Conservation (phyloP, 2,113 vertebrate genomes). For the Balaeniceps rex region DNA sequence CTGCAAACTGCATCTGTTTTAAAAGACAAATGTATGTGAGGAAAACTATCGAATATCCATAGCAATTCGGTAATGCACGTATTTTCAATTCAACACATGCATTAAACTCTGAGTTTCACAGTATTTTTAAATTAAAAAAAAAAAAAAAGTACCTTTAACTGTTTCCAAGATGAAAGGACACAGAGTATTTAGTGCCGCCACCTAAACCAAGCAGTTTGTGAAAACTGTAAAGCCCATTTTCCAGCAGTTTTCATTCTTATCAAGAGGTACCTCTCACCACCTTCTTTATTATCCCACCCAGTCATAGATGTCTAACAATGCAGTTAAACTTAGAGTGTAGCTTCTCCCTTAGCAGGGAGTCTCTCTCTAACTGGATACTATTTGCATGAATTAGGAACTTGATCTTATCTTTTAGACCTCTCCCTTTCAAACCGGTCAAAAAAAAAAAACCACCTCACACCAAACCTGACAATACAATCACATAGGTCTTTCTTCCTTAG, state of each 20-base stretch:
- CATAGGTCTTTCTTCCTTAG: rapidly evolving
- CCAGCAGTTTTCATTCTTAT: neutral
- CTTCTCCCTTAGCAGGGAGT: neutral
- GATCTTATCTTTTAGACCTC: neutral
- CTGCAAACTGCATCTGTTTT: neutral
- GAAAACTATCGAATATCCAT: neutral
- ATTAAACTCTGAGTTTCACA: neutral
- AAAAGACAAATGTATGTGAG: neutral
- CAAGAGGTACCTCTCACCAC: neutral
- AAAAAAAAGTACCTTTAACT: neutral
- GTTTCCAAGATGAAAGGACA: neutral
- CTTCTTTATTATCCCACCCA: neutral
- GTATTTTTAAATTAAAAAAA: neutral
- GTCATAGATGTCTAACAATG: neutral
- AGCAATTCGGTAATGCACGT: neutral
- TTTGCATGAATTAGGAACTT: neutral
- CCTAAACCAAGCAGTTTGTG: neutral
- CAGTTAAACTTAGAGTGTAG: neutral
- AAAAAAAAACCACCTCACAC: no score
- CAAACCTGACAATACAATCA: neutral
- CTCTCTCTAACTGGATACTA: neutral
- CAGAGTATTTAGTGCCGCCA: neutral
- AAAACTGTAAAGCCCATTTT: neutral
- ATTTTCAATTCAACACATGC: neutral
- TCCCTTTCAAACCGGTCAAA: neutral